Evolutionary conservation across 2,113 vertebrate genomes (phyloP).

Genomic region (Corythoichthys haematopterus): DNA sequence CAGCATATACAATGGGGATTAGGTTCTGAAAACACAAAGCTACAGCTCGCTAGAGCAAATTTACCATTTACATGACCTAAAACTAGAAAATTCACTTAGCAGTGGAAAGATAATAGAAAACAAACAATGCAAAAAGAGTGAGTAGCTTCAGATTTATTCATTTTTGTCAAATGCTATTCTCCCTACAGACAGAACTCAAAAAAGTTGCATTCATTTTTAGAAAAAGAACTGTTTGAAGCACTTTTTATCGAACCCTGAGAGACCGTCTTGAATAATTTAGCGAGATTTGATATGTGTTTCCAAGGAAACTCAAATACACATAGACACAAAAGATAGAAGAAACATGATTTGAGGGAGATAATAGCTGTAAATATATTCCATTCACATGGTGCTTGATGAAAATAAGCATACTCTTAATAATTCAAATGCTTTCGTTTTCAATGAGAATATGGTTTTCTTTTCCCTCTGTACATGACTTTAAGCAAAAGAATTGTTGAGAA

Average conservation of each 20-base stretch:
- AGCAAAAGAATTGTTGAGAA: neutral
- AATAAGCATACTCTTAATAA: constrained; percentile 35
- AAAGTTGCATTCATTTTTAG: constrained; percentile 15
- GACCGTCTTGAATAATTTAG: constrained; percentile 65
- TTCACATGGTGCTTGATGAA: constrained; percentile 21
- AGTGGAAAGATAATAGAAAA: constrained; percentile 14
- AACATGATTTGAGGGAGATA: constrained; percentile 42
- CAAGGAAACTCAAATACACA: constrained; percentile 54
- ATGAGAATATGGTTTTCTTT: neutral
- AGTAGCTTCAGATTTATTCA: constrained; percentile 35
- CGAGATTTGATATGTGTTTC: constrained; percentile 53
- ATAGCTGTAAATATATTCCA: constrained; percentile 46
- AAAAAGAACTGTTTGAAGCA: constrained; percentile 15
- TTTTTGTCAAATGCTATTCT: constrained; percentile 24
- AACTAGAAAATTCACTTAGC: constrained; percentile 67
- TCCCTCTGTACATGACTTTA: neutral
- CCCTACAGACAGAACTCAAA: constrained; percentile 10
- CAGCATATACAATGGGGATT: neutral
- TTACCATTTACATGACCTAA: constrained; percentile 74
- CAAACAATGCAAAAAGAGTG: constrained; percentile 55
- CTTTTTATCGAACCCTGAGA: constrained; percentile 43
- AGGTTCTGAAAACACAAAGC: constrained; percentile 31
- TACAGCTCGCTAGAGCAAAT: constrained; percentile 39
- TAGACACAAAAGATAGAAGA: constrained; percentile 33
- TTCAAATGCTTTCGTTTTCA: constrained; percentile 12